A percentile compares a stretch with the other conserved stretches of the same genome.
Conservation (phyloP, 2,113 vertebrate species). For the Pterocles burchelli region DNA sequence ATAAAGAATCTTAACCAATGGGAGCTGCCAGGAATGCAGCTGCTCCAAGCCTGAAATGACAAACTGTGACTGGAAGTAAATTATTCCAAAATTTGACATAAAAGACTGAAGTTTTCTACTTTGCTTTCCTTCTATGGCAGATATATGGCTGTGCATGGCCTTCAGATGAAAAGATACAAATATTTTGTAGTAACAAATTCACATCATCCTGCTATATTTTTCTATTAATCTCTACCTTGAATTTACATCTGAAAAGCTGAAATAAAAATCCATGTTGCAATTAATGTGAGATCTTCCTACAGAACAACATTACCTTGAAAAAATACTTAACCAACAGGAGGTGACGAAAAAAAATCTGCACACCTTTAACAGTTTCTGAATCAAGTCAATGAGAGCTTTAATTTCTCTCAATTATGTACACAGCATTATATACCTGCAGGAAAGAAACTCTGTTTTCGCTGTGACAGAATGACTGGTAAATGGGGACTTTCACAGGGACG, state of each 20-base stretch:
- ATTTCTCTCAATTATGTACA: background rate
- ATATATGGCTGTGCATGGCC: background rate
- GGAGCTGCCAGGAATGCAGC: background rate
- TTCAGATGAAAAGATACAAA: background rate
- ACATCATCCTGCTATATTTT: background rate
- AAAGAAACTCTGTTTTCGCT: background rate
- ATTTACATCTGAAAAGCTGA: background rate
- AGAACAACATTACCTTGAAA: background rate
- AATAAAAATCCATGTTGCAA: background rate
- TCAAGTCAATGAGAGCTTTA: background rate
- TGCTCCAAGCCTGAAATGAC: background rate
- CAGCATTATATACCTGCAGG: background rate
- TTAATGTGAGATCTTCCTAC: background rate
- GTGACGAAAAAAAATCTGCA: background rate
- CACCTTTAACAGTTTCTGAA: background rate
- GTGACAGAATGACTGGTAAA: background rate
- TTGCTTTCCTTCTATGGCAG: background rate
- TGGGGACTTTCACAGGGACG: background rate
- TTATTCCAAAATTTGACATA: background rate
- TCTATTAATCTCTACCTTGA: background rate
- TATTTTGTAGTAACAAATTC: background rate
- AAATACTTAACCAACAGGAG: background rate
- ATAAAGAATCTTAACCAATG: background rate
- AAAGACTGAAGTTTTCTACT: background rate
- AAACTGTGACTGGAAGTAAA: background rate